phyloP scores from a whole-genome alignment of 2,113 vertebrate genomes.

The Onychostruthus taczanowskii region DNA sequence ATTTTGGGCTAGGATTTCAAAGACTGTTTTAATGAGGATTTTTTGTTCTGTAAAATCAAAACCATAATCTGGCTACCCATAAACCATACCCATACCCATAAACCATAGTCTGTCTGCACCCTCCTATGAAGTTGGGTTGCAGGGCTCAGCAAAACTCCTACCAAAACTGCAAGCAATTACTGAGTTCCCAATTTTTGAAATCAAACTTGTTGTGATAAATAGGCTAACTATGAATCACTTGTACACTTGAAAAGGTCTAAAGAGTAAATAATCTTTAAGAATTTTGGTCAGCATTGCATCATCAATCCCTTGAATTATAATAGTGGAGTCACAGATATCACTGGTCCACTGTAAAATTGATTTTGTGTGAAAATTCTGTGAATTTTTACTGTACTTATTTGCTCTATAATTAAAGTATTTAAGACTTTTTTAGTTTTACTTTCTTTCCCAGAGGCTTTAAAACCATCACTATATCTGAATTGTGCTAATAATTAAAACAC shows the following conservation, averaged over 20 bases:
- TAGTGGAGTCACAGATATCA: neutral
- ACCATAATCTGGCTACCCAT: accelerated
- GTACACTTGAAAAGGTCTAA: neutral
- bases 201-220: neutral
- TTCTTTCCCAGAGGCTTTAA: neutral
- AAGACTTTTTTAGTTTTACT: neutral
- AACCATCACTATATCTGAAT: neutral
- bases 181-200: neutral
- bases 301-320: neutral
- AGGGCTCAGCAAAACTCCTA: neutral
- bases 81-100: no score
- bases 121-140: accelerated
- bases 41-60: neutral
- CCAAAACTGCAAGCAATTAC: neutral
- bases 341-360: neutral
- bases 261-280: neutral
- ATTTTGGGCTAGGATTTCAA: neutral
- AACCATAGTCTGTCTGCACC: neutral
- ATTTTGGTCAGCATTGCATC: neutral
- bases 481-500: neutral
- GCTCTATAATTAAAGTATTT: neutral
- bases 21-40: neutral
- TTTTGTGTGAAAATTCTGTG: neutral
- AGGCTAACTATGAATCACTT: neutral
- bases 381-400: neutral